Percentiles rank a stretch among this genome's conserved stretches.
These are phyloP conservation scores for Theonella swinhoei DNA, from an alignment of 37 sponge, comb jelly and placozoan genomes.

Conservation along the genomic window DNA sequence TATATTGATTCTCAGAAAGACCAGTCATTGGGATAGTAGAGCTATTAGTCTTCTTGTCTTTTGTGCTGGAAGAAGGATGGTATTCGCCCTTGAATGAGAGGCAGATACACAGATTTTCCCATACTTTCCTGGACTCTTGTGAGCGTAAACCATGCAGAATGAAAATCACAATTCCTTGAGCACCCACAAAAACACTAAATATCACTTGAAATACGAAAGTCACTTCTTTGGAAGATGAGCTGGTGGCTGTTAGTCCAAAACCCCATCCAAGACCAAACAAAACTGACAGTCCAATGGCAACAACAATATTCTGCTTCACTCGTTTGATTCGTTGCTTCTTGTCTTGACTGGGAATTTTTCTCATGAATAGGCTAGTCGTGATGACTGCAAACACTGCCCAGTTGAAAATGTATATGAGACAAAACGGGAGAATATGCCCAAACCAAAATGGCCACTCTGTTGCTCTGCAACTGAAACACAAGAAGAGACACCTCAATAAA, in stretches of 20 bases:
- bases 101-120: too few species aligned
- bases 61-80: too few species aligned
- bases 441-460: slow-evolving; percentile 57
- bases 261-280: slow-evolving; percentile 74
- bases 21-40: too few species aligned
- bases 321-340: too few species aligned
- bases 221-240: slow-evolving; percentile 6
- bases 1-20: too few species aligned
- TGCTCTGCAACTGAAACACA: slow-evolving; percentile 45
- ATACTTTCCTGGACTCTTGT: too few species aligned
- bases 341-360: neutral
- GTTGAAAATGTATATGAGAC: slow-evolving; percentile 57
- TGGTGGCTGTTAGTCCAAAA: slow-evolving; percentile 58
- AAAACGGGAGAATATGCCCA: slow-evolving; percentile 65
- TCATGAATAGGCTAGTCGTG: slow-evolving; percentile 8
- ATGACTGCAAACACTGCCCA: slow-evolving; percentile 61
- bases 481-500: neutral
- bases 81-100: too few species aligned
- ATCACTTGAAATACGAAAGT: too few species aligned
- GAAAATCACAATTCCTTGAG: too few species aligned
- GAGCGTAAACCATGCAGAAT: too few species aligned
- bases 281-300: slow-evolving; percentile 49
- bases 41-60: too few species aligned
- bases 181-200: too few species aligned
- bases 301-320: slow-evolving; percentile 2